phyloP scores from a whole-genome alignment of 2,797 vertebrate species.

The Anas georgica region DNA sequence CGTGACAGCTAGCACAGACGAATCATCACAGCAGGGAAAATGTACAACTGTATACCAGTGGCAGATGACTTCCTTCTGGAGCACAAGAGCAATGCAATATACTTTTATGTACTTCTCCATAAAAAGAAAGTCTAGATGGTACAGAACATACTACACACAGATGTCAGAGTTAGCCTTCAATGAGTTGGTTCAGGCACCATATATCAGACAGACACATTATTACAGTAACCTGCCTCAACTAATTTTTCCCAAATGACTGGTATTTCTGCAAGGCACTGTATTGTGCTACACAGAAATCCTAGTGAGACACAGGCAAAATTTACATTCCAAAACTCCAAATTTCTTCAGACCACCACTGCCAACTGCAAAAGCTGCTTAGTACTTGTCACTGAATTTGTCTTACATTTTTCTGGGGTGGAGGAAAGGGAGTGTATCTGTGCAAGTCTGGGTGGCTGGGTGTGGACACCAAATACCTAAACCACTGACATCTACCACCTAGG shows the following conservation, averaged over 20 bases:
- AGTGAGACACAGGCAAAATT: background rate
- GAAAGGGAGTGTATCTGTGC: background rate
- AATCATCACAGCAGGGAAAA: slow-evolving; percentile 60
- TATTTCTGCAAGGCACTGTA: background rate
- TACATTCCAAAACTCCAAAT: background rate
- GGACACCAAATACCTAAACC: background rate
- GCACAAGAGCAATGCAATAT: background rate
- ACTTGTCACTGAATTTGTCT: background rate
- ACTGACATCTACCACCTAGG: background rate
- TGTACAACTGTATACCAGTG: background rate
- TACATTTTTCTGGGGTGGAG: background rate
- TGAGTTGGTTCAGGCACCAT: background rate
- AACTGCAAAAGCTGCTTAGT: background rate
- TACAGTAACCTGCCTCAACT: background rate
- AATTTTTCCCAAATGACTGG: background rate
- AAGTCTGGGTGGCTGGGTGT: fast-evolving
- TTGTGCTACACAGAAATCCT: background rate
- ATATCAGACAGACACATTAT: background rate
- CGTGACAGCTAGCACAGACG: background rate
- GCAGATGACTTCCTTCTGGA: slow-evolving; percentile 30
- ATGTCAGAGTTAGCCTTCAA: background rate
- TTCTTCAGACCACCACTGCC: background rate
- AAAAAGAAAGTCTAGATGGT: background rate
- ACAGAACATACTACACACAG: background rate
- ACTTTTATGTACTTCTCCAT: slow-evolving; percentile 2